These are phyloP conservation scores for Capromys pilorides DNA, from an alignment of 2,797 vertebrate genomes.

Conservation along the genomic window DNA sequence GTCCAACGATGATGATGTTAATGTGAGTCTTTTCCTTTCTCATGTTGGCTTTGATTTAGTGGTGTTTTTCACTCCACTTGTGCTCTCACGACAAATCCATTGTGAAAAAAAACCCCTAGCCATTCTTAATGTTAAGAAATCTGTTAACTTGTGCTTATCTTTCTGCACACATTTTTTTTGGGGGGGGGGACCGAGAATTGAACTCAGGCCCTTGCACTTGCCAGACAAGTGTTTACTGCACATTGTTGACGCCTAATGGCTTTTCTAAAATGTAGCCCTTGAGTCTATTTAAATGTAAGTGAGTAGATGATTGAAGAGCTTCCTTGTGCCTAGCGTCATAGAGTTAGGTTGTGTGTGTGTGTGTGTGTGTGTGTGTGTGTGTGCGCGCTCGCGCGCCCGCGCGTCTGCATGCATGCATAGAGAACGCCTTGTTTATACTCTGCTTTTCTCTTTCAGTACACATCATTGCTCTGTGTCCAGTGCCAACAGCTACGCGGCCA, in stretches of 20 bases:
- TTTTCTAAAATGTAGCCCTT: slow-evolving; percentile 54
- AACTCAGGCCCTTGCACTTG: too few relatives aligned
- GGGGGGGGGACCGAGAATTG: too few relatives aligned
- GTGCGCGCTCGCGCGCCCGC: not conserved
- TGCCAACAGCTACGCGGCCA: slow-evolving; percentile 50
- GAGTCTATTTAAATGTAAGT: slow-evolving; percentile 48
- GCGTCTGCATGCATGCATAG: not conserved
- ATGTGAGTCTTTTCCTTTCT: too few relatives aligned
- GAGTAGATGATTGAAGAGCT: not conserved
- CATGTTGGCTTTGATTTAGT: too few relatives aligned
- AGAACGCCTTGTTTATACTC: not conserved
- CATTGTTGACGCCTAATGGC: not conserved
- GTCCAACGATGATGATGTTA: too few relatives aligned
- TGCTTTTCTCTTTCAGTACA: not conserved
- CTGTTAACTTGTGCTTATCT: slow-evolving; percentile 1
- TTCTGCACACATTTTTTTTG: too few relatives aligned
- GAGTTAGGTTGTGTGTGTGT: too few relatives aligned
- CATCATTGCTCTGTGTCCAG: not conserved
- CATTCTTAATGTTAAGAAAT: slow-evolving; percentile 26
- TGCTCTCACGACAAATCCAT: too few relatives aligned
- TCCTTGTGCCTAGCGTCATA: slow-evolving; percentile 1
- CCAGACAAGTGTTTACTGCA: too few relatives aligned
- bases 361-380: not conserved
- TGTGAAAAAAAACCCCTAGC: too few relatives aligned
- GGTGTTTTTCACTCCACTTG: too few relatives aligned